Conservation (phyloP, 2,888 invertebrate genomes). For the Dicranocentrus wangi region DNA sequence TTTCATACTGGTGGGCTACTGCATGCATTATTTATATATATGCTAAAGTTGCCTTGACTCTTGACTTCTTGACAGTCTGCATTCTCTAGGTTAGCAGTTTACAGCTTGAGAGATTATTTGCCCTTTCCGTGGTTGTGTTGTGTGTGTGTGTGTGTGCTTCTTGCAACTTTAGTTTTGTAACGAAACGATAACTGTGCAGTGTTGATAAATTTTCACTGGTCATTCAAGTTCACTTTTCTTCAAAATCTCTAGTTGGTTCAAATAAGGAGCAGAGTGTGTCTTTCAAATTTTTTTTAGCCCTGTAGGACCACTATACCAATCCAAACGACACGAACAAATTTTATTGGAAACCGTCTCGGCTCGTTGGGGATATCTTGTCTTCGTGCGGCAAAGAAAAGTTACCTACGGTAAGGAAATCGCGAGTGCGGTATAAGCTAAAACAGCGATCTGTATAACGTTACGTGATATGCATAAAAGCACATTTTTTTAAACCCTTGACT, state of each 20-base stretch:
- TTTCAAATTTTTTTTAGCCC: conserved; percentile 27
- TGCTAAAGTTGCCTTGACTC: conserved; percentile 59
- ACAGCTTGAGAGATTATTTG: conserved; percentile 23
- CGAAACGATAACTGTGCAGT: neutral
- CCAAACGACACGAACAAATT: conserved; percentile 1
- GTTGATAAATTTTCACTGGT: conserved; percentile 36
- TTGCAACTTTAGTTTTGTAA: neutral
- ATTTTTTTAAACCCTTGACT: no score
- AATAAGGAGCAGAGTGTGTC: conserved; percentile 9
- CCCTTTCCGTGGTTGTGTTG: conserved; percentile 28
- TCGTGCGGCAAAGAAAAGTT: neutral
- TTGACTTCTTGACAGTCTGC: conserved; percentile 56
- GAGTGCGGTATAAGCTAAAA: no score
- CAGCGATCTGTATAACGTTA: no score
- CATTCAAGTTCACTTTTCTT: conserved; percentile 63
- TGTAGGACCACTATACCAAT: neutral
- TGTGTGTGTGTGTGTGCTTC: conserved; percentile 1
- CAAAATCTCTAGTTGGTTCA: conserved; percentile 38
- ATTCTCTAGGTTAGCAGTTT: conserved; percentile 44
- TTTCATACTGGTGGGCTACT: neutral
- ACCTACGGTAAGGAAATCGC: conserved; percentile 24
- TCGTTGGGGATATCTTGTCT: conserved; percentile 28
- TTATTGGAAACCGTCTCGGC: conserved; percentile 41
- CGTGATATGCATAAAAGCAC: neutral
- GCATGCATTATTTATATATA: neutral